These are phyloP conservation scores for Lepidotrigona ventralis DNA, from an alignment of 1,140 invertebrate species.

Conservation along the genomic window DNA sequence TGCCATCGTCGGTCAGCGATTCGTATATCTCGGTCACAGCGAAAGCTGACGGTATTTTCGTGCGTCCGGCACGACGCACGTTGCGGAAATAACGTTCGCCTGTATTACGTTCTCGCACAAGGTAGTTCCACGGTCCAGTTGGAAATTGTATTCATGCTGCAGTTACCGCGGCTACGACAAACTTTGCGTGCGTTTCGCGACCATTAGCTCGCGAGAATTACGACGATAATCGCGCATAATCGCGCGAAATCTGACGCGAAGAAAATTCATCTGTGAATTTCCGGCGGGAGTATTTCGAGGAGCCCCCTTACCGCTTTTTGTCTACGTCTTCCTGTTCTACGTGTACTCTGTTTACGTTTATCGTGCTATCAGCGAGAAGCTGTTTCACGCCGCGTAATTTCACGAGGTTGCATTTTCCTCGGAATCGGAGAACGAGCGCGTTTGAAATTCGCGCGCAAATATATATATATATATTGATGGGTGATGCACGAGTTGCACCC, in stretches of 20 bases:
- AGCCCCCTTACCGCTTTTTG: not conserved
- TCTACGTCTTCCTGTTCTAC: too few relatives aligned
- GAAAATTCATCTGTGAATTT: not conserved
- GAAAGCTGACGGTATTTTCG: constrained; percentile 1
- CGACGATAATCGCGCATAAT: too few relatives aligned
- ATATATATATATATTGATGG: too few relatives aligned
- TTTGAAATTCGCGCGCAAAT: not conserved
- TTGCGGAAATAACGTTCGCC: not conserved
- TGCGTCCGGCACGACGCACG: not conserved
- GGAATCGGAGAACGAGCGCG: not conserved
- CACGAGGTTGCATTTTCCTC: not conserved
- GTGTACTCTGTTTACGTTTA: constrained; percentile 7
- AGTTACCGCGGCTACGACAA: not conserved
- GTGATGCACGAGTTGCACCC: too few relatives aligned
- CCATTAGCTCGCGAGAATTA: not conserved
- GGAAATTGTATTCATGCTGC: not conserved
- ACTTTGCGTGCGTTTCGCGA: not conserved
- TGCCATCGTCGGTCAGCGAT: not conserved
- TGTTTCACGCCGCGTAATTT: not conserved
- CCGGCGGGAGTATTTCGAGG: not conserved
- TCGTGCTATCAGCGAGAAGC: not conserved
- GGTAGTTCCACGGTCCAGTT: not conserved
- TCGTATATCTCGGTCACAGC: constrained; percentile 1
- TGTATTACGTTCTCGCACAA: not conserved
- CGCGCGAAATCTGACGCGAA: not conserved